Evolutionary conservation across 2,797 vertebrate genomes (phyloP).

Genomic region (Sylvia borin): DNA sequence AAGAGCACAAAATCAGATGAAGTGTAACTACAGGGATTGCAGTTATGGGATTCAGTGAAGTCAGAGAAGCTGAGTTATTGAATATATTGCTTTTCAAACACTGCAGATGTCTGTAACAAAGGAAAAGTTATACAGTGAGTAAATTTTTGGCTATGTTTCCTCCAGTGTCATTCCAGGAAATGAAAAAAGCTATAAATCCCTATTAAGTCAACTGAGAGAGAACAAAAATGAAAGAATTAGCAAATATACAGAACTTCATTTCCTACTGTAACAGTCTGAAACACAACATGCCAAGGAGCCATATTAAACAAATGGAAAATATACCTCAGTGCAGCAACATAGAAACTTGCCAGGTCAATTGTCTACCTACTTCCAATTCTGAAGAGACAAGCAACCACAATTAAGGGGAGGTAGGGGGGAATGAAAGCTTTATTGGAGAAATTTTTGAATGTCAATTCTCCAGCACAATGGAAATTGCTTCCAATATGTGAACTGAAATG

Average conservation of each 20-base stretch:
- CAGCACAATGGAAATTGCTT: background rate
- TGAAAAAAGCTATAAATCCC: background rate
- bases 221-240: background rate
- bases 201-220: background rate
- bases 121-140: background rate
- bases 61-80: background rate
- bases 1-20: background rate
- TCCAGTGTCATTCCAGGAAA: background rate
- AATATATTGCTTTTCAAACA: background rate
- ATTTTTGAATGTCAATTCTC: background rate
- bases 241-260: background rate
- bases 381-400: background rate
- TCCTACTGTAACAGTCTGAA: background rate
- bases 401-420: rapidly evolving
- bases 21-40: background rate
- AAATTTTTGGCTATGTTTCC: background rate
- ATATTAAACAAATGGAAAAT: background rate
- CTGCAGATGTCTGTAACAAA: background rate
- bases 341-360: background rate
- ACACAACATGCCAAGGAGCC: background rate
- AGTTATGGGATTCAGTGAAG: background rate
- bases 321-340: background rate
- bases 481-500: background rate
- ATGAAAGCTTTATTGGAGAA: background rate
- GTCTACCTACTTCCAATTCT: background rate